Conservation (phyloP, 2,888 invertebrate species). For the Spodoptera exigua region DNA sequence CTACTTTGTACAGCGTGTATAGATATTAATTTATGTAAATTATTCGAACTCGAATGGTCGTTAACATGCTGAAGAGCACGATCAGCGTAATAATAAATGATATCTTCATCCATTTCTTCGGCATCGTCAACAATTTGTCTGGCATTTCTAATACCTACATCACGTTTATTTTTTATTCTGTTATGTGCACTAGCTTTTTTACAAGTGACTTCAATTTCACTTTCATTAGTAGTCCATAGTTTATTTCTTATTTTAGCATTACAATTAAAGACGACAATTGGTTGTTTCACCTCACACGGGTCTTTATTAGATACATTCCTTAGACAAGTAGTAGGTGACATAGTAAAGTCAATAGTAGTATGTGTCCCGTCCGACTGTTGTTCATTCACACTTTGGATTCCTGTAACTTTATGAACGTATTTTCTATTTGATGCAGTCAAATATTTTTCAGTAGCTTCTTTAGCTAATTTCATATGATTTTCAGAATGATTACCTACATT, state of each 20-base stretch:
- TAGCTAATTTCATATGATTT: conserved; percentile 29
- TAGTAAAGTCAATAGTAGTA: conserved; percentile 68
- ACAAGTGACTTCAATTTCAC: conserved; percentile 47
- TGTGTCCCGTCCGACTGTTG: conserved; percentile 88
- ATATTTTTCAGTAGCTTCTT: conserved; percentile 49
- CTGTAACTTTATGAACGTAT: conserved; percentile 67
- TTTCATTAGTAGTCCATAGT: conserved; percentile 19
- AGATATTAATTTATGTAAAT: conserved; percentile 75
- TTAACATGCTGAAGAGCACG: conserved; percentile 72
- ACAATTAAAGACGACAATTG: conserved; percentile 57
- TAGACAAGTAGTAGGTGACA: conserved; percentile 63
- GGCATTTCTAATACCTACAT: conserved; percentile 49
- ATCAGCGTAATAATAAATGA: conserved; percentile 74
- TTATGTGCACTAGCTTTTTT: conserved; percentile 18
- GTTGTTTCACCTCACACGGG: conserved; percentile 56
- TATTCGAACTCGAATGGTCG: conserved; percentile 65
- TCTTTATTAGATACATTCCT: conserved; percentile 39
- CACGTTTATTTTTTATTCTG: conserved; percentile 29
- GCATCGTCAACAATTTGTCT: conserved; percentile 67
- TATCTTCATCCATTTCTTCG: conserved; percentile 75
- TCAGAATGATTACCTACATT: not conserved
- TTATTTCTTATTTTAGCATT: conserved; percentile 32
- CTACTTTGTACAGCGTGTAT: conserved; percentile 70
- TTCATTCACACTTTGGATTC: conserved; percentile 77
- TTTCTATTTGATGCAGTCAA: conserved; percentile 60